Conservation (phyloP, 2,888 invertebrate species). For the Congeria kusceri region DNA sequence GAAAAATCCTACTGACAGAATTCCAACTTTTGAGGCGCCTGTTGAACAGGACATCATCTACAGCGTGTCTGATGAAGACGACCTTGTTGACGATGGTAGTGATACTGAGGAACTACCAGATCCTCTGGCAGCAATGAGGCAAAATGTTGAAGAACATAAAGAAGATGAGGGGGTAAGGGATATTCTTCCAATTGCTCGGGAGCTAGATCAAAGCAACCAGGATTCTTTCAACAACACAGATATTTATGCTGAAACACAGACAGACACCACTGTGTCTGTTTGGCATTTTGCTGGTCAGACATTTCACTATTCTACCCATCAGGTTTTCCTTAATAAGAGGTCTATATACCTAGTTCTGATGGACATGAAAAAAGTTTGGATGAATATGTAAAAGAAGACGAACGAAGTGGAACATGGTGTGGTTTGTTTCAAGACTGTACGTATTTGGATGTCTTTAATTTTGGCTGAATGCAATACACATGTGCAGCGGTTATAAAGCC, state of each 20-base stretch:
- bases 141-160: background rate
- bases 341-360: conserved; percentile 54
- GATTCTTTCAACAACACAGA: background rate
- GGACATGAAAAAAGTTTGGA: conserved; percentile 38
- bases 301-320: too few species aligned
- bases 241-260: background rate
- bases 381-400: conserved; percentile 12
- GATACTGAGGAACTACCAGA: background rate
- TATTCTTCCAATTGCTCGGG: background rate
- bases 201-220: background rate
- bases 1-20: background rate
- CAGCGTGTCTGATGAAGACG: too few species aligned
- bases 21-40: background rate
- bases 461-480: too few species aligned
- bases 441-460: conserved; percentile 52
- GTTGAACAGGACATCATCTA: too few species aligned
- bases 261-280: conserved; percentile 27
- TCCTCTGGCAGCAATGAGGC: background rate
- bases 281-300: conserved; percentile 56
- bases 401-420: conserved; percentile 5
- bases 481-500: too few species aligned
- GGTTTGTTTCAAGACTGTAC: conserved; percentile 36
- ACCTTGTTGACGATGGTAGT: too few species aligned
- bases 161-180: background rate
- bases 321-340: too few species aligned